A percentile compares a stretch with the other conserved stretches of the same genome.
Evolutionary conservation across 2,113 vertebrate genomes (phyloP).

Genomic region (Trochalopteron elliotii): DNA sequence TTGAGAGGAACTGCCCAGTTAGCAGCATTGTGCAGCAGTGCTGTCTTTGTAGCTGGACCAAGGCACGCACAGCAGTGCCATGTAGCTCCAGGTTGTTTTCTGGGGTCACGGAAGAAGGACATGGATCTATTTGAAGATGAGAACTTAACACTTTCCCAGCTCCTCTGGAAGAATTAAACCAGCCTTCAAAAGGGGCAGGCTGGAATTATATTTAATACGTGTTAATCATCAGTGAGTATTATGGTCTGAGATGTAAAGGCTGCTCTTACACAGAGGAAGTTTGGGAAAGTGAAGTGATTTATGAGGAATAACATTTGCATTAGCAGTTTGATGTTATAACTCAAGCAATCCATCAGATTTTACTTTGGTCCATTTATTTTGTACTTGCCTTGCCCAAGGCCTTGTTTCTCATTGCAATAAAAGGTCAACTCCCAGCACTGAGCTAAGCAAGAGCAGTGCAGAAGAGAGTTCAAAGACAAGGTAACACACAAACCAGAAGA

Average conservation of each 20-base stretch:
- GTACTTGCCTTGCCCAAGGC: slow-evolving; percentile 50
- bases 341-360: slow-evolving; percentile 53
- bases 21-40: background rate
- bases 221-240: background rate
- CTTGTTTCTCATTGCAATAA: slow-evolving; percentile 58
- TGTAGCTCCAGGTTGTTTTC: background rate
- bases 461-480: background rate
- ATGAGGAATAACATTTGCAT: slow-evolving; percentile 19
- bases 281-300: slow-evolving; percentile 1
- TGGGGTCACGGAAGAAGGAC: background rate
- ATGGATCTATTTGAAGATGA: background rate
- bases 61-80: background rate
- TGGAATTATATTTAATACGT: background rate
- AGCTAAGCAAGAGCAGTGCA: background rate
- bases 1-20: background rate
- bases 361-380: slow-evolving; percentile 52
- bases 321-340: slow-evolving; percentile 41
- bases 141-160: background rate
- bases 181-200: background rate
- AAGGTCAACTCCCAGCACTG: slow-evolving; percentile 51
- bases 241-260: background rate
- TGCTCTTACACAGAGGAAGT: background rate
- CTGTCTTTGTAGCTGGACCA: background rate
- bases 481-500: background rate
- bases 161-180: background rate